Evolutionary conservation across 2,888 invertebrate species (phyloP).

Genomic region (Ennomos fuscantarius): DNA sequence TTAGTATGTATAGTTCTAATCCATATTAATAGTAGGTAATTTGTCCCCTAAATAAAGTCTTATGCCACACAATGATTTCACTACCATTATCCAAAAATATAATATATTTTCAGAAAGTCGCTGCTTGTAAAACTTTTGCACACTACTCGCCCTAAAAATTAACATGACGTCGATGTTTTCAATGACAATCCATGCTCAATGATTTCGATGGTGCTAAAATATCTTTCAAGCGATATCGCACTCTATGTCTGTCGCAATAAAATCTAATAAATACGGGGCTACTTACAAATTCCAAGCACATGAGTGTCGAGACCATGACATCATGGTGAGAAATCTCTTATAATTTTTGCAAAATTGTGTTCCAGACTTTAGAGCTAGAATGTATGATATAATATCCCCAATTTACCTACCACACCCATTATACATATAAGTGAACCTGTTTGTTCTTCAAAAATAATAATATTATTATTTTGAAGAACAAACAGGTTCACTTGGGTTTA

Average conservation of each 20-base stretch:
- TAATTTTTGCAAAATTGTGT: conserved; percentile 30
- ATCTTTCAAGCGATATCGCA: conserved; percentile 22
- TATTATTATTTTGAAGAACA: too few species aligned
- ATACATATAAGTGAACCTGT: too few species aligned
- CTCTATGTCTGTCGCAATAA: conserved; percentile 28
- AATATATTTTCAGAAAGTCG: conserved; percentile 14
- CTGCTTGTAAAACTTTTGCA: conserved; percentile 29
- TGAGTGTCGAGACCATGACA: conserved; percentile 37
- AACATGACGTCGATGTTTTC: conserved; percentile 32
- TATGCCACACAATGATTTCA: too few species aligned
- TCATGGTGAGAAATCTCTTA: conserved; percentile 34
- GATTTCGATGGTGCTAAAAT: conserved; percentile 35
- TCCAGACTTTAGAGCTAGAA: conserved; percentile 24
- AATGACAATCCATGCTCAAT: conserved; percentile 34
- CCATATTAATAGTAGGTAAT: too few species aligned
- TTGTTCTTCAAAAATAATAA: too few species aligned
- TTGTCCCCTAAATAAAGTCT: too few species aligned
- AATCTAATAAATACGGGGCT: conserved; percentile 18
- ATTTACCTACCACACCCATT: too few species aligned
- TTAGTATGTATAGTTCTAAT: too few species aligned
- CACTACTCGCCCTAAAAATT: conserved; percentile 33
- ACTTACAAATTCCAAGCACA: conserved; percentile 30
- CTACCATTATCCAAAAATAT: too few species aligned
- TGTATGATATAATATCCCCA: too few species aligned
- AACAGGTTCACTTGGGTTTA: too few species aligned